Evolutionary conservation across 2,797 vertebrate genomes (phyloP), one percentile per base, ranked within the genome.

Genomic region (Betta splendens): DNA sequence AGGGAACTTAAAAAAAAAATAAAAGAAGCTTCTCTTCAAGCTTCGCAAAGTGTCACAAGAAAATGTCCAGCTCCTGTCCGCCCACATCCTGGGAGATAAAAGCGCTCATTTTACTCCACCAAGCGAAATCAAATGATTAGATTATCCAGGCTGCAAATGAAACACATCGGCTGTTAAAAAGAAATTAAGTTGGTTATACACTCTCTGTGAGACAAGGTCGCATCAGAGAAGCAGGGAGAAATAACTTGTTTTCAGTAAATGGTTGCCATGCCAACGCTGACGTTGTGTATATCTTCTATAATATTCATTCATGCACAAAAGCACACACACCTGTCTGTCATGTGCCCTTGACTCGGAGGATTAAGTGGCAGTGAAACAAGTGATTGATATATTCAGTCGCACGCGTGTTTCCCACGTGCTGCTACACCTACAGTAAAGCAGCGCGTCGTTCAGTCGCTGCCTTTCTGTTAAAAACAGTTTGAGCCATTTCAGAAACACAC

Each of bases 351-450:
- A 75, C 77, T 79, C 61, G 63, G 13, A 35, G 75, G 62, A 74
- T 61, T 69, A 51, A 56, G 32, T 63, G 61, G 72, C 69, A 68
- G 73, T 77, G 72, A 75, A 28, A 48, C 68, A 67, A 79, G 77
- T 88, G 79, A 86, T 69, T 84, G 71, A 80, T 76, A 68, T 68
- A 74, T 87, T 72, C 71, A 87, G 75, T 77, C 70, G 68, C 67
- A 78, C 81, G 64, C 82, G 78, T 88, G 81, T 80, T 79, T 86
- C 79, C 79, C 53, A 63, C 31, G 29, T 71, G 75, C 73, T 74
- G 77, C 75, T 60, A 72, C 51, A 59, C 71, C 76, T 78, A 72
- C n/a, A 81, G 80, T 80, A 66, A 54, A 65, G 57, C 67, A 64
- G 59, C 56, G 60, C n/a, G n/a, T n/a, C n/a, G n/a, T 32, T 68